Evolutionary conservation across 2,113 vertebrate species (phyloP).

Genomic region (Cyprinodon variegatus): DNA sequence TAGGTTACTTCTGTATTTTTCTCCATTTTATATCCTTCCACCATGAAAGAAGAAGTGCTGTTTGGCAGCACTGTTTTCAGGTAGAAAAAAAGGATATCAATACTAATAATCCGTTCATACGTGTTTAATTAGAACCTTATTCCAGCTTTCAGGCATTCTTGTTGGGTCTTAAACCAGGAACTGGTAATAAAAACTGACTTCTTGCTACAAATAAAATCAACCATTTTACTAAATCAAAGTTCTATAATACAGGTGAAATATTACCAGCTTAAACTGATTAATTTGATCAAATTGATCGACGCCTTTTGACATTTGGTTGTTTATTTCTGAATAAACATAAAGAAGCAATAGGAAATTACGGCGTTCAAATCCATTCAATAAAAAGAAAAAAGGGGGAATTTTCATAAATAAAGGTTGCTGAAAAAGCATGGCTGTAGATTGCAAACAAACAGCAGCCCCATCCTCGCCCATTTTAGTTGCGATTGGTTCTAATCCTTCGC

Average conservation of each 20-base stretch:
- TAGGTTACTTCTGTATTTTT: background rate
- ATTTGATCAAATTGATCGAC: no score
- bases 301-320: background rate
- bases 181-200: background rate
- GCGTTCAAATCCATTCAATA: background rate
- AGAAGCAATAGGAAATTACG: background rate
- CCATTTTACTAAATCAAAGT: background rate
- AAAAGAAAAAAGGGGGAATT: no score
- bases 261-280: background rate
- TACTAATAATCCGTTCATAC: background rate
- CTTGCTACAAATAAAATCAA: background rate
- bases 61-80: no score
- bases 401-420: background rate
- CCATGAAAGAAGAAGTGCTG: no score
- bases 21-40: background rate
- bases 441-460: background rate
- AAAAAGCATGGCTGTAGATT: background rate
- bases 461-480: background rate
- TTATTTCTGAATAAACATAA: background rate
- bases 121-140: background rate
- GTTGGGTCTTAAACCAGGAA: background rate
- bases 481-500: constrained; percentile 1
- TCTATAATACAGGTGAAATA: background rate
- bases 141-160: background rate
- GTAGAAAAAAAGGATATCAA: no score